Percentiles rank a stretch among this genome's conserved stretches.
Conservation (phyloP, 2,888 invertebrate species). For the Pyrocoelia pectoralis region DNA sequence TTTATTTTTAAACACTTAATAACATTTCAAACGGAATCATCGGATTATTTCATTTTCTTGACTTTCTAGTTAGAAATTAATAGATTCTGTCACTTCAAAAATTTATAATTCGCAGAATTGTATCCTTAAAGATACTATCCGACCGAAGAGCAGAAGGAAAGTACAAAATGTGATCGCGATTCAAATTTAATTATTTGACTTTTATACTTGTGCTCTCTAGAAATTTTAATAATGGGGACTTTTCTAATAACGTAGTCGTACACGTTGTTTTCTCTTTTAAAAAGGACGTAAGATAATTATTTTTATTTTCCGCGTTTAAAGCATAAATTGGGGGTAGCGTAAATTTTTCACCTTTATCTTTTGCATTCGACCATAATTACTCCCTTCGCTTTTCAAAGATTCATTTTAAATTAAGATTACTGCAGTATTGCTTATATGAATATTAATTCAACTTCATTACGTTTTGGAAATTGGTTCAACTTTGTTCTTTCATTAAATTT, state of each 20-base stretch:
- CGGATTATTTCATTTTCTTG: constrained; percentile 2
- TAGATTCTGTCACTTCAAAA: background rate
- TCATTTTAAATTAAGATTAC: constrained; percentile 35
- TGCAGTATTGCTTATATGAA: constrained; percentile 34
- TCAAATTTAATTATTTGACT: constrained; percentile 29
- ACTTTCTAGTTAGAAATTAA: background rate
- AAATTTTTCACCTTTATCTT: constrained; percentile 21
- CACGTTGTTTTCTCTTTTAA: background rate
- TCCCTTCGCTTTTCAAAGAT: constrained; percentile 24
- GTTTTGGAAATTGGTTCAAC: too few species aligned
- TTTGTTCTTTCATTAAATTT: too few species aligned
- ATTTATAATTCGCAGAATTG: background rate
- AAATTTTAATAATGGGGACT: constrained; percentile 31
- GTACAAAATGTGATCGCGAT: constrained; percentile 23
- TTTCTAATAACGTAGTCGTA: constrained; percentile 23
- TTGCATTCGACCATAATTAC: constrained; percentile 26
- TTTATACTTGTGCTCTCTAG: constrained; percentile 20
- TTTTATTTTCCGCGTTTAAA: background rate
- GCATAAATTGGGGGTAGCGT: background rate
- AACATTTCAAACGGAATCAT: constrained; percentile 7
- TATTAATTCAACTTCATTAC: constrained; percentile 26
- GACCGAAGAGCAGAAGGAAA: background rate
- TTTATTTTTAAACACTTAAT: constrained; percentile 19
- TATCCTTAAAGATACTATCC: background rate
- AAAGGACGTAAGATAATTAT: background rate